Percentiles rank a stretch among this genome's conserved stretches.
Conservation (phyloP, 2,888 invertebrate species). For the Nasonovia ribisnigri region DNA sequence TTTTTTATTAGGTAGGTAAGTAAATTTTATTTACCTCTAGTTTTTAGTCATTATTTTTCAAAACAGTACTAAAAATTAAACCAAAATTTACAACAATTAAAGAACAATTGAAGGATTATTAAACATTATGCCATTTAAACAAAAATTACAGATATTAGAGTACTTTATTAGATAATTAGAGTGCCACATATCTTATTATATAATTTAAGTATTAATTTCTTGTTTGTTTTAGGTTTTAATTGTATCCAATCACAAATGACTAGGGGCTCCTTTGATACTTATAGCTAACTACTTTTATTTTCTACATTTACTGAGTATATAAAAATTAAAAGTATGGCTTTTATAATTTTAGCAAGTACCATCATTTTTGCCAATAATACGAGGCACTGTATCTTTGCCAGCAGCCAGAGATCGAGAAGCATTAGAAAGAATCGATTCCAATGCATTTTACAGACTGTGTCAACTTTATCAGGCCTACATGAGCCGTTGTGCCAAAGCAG, state of each 20-base stretch:
- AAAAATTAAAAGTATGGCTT: background rate
- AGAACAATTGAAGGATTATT: background rate
- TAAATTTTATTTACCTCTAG: background rate
- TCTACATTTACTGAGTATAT: background rate
- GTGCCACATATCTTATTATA: background rate
- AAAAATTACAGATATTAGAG: background rate
- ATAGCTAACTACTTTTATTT: background rate
- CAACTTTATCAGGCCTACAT: constrained; percentile 87
- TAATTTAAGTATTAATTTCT: background rate
- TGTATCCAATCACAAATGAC: constrained; percentile 35
- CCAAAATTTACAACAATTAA: background rate
- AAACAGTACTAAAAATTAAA: background rate
- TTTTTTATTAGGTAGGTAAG: background rate
- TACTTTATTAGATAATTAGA: background rate
- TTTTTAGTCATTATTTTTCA: background rate
- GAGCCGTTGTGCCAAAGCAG: constrained; percentile 83
- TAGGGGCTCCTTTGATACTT: constrained; percentile 22
- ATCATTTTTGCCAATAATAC: constrained; percentile 92
- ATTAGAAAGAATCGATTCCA: constrained; percentile 80
- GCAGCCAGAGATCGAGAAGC: constrained; percentile 88
- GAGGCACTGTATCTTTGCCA: constrained; percentile 87
- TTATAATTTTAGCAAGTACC: constrained; percentile 79
- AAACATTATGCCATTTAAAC: background rate
- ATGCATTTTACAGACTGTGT: constrained; percentile 81
- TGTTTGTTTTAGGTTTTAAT: constrained; percentile 4